Evolutionary conservation across 2,797 vertebrate genomes (phyloP).

Genomic region (Setipinna tenuifilis): DNA sequence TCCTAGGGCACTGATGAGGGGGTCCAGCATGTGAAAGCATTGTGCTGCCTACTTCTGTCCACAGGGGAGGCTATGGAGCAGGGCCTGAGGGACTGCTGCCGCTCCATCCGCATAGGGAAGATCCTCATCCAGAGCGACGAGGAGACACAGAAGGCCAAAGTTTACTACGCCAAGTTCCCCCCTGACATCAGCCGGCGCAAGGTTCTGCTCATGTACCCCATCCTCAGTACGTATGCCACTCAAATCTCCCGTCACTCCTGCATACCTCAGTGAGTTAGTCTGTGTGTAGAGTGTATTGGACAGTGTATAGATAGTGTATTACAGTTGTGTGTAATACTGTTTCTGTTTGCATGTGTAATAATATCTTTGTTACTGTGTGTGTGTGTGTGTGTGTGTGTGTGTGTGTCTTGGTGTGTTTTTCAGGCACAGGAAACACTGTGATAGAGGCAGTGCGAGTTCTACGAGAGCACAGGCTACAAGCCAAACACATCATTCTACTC

Average conservation of each 20-base stretch:
- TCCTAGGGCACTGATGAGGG: background rate
- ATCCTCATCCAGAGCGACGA: conserved; percentile 98
- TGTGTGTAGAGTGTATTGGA: no score
- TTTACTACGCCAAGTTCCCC: conserved; percentile 97
- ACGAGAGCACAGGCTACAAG: conserved; percentile 90
- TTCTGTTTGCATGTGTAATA: no score
- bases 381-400: conserved; percentile 24
- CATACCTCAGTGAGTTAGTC: background rate
- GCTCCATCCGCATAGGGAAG: conserved; percentile 94
- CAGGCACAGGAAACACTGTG: conserved; percentile 96
- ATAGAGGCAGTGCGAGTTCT: conserved; percentile 94
- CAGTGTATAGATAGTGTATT: no score
- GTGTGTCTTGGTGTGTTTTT: conserved; percentile 8
- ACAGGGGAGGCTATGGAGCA: conserved; percentile 97
- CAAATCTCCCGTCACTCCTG: background rate
- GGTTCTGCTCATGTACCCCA: conserved; percentile 97
- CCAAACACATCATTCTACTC: conserved; percentile 92
- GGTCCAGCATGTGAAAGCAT: background rate
- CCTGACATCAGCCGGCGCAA: conserved; percentile 95
- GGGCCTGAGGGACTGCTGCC: conserved; percentile 92
- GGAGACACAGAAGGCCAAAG: conserved; percentile 95
- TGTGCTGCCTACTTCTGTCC: background rate
- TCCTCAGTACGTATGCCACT: conserved; percentile 87
- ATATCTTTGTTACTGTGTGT: background rate
- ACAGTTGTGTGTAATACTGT: background rate